phyloP scores from a whole-genome alignment of 2,888 invertebrate genomes.

The Drosophila barbarae region DNA sequence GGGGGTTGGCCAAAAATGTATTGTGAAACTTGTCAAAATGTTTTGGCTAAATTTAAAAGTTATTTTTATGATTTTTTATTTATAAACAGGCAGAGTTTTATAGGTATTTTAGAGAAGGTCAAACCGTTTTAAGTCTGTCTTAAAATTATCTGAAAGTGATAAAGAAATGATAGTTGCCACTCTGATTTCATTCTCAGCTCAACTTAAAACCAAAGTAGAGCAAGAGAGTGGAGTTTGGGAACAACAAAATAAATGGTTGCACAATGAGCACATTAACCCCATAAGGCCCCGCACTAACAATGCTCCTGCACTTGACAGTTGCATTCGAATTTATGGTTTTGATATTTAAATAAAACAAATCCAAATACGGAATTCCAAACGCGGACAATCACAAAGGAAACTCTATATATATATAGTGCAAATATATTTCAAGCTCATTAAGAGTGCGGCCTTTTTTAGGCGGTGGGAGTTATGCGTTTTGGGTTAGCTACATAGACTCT shows the following conservation, averaged over 20 bases:
- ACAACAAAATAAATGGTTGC: slow-evolving; percentile 53
- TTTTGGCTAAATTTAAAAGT: slow-evolving; percentile 10
- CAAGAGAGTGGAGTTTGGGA: slow-evolving; percentile 27
- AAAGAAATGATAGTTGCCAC: not conserved
- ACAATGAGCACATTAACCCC: slow-evolving; percentile 68
- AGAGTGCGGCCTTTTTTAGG: slow-evolving; percentile 24
- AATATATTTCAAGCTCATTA: slow-evolving; percentile 50
- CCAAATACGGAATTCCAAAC: slow-evolving; percentile 47
- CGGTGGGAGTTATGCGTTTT: slow-evolving; percentile 53
- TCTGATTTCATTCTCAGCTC: slow-evolving; percentile 46
- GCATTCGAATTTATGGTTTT: slow-evolving; percentile 60
- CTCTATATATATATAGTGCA: slow-evolving; percentile 2
- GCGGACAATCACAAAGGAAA: slow-evolving; percentile 40
- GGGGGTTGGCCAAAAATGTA: slow-evolving; percentile 24
- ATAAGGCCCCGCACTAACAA: slow-evolving; percentile 46
- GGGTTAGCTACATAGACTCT: slow-evolving; percentile 19
- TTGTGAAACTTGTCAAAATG: slow-evolving; percentile 21
- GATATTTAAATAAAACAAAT: slow-evolving; percentile 63
- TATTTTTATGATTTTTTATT: not conserved
- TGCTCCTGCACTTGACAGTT: slow-evolving; percentile 63
- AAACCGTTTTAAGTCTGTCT: too few species aligned
- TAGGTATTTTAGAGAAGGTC: not conserved
- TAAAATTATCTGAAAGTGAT: not conserved
- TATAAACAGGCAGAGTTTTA: not conserved
- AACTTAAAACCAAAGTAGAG: slow-evolving; percentile 31